Evolutionary conservation across 2,797 vertebrate genomes (phyloP).

Genomic region (Lophius americanus): DNA sequence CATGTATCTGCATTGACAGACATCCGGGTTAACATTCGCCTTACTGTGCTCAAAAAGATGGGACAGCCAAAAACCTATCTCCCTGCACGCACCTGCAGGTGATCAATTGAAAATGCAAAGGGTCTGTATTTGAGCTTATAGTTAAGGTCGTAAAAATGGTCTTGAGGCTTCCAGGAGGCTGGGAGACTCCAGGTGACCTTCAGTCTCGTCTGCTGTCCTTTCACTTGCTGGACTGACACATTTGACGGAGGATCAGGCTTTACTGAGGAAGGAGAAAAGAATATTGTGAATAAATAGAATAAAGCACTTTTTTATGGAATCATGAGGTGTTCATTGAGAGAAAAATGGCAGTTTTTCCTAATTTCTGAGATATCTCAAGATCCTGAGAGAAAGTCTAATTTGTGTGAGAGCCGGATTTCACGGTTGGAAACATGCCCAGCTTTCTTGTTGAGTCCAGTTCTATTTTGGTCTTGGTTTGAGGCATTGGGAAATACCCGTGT

Average conservation of each 20-base stretch:
- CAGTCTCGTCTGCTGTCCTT: conserved; percentile 62
- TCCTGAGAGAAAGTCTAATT: no score
- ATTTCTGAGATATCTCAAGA: no score
- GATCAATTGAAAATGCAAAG: background rate
- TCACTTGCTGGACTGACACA: conserved; percentile 62
- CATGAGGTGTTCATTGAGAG: no score
- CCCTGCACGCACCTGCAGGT: conserved; percentile 44
- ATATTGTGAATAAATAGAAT: no score
- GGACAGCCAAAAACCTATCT: background rate
- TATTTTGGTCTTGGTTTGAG: no score
- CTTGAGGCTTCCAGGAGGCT: conserved; percentile 80
- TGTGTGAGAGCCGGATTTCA: no score
- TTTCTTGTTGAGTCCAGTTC: no score
- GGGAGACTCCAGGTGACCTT: conserved; percentile 85
- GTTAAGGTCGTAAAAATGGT: conserved; percentile 64
- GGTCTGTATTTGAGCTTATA: conserved; percentile 87
- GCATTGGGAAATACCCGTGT: no score
- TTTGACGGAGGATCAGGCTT: conserved; percentile 86
- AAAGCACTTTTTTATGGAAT: no score
- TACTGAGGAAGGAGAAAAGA: conserved; percentile 70
- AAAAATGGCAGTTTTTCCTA: no score
- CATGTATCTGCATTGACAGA: conserved; percentile 15
- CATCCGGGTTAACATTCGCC: conserved; percentile 11
- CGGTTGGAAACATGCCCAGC: no score
- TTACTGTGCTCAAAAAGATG: background rate